Evolutionary conservation across 2,113 vertebrate species (phyloP), one percentile per base, ranked within the genome.

Genomic region (Hippocampus guttulatus): DNA sequence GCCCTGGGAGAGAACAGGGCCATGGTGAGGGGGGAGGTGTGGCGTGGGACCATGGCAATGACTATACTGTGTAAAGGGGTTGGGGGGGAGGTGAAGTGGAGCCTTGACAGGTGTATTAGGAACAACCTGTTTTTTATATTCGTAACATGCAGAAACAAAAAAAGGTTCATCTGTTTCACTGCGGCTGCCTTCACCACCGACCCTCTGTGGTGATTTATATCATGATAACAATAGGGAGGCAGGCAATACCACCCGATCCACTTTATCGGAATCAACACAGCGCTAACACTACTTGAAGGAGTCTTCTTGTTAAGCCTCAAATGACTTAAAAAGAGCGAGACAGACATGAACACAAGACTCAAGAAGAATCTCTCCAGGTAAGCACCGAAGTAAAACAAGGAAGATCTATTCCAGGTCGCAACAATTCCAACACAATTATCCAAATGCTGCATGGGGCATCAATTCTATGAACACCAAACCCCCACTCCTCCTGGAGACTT

Each of bases 401-500:
- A 81, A 79, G 79, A 83, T 74, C 77, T 75, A 71, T 84, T 86
- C 64, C 81, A 87, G 75, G 85, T 78, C 81, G 80, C 77, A 74
- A 80, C 83, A 80, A 87, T 87, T 88, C 80, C 88, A 83, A 89
- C 84, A 86, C 87, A 87, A 90, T 91, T 88, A 89, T 78, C 83
- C 71, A 81, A 88, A 89, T 81, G 88, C 88, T 84, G 85, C 71
- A 67, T 86, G 89, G 83, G 81, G 80, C 87, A 84, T 89, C 88
- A 87, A 85, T 88, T 89, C 83, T 81, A 80, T 81, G 52, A 84
- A 77, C 81, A 82, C 93, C 84, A 88, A 91, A n/a, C 33, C 7
- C 67, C 41, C 40, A 1, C 88, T 90, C 91, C 89, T 76, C 93
- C 88, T 92, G 90, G 76, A 83, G 71, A 80, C 92, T 92, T 90